A percentile compares a stretch with the other conserved stretches of the same genome.
These are phyloP conservation scores for Eupsittula cactorum DNA, from an alignment of 2,113 vertebrate genomes.

Conservation along the genomic window DNA sequence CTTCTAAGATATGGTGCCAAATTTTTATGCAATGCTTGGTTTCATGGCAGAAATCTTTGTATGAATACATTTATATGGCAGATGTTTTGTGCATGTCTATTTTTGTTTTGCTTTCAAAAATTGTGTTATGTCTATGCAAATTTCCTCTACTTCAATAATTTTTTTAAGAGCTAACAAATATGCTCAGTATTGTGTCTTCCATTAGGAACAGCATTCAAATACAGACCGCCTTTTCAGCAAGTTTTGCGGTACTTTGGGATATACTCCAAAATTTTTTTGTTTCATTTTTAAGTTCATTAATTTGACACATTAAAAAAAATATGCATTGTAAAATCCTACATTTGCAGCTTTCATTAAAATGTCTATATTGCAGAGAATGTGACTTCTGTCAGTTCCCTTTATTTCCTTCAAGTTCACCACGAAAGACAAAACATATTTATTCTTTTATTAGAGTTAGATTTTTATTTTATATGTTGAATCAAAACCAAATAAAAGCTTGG, in stretches of 20 bases:
- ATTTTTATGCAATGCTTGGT: not conserved
- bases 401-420: not conserved
- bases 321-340: not conserved
- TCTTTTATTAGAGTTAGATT: not conserved
- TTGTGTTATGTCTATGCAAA: not conserved
- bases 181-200: not conserved
- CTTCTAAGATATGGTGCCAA: not conserved
- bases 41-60: not conserved
- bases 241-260: not conserved
- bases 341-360: not conserved
- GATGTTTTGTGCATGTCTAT: not conserved
- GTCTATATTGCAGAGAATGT: not conserved
- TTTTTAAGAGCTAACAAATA: slow-evolving; percentile 2
- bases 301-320: not conserved
- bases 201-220: not conserved
- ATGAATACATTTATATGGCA: not conserved
- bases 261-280: not conserved
- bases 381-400: not conserved
- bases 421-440: not conserved
- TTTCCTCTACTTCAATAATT: not conserved
- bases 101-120: slow-evolving; percentile 22
- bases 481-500: not conserved
- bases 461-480: not conserved
- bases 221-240: slow-evolving; percentile 10
- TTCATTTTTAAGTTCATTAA: slow-evolving; percentile 21